phyloP scores from a whole-genome alignment of 2,888 invertebrate species.

The Plebejus anna region DNA sequence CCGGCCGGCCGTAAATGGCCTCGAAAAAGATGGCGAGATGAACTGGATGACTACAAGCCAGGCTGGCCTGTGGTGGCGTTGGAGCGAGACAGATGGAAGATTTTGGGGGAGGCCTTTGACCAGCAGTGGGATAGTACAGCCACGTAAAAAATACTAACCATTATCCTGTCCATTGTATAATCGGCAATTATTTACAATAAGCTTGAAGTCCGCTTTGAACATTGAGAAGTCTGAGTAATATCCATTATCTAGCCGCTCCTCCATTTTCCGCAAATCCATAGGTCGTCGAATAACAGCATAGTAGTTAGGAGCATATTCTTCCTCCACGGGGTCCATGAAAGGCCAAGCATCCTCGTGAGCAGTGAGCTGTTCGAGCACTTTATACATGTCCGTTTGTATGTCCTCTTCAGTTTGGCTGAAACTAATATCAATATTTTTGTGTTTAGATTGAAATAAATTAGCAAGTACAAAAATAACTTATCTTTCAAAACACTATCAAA shows the following conservation, averaged over 20 bases:
- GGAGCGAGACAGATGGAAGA: too few species aligned
- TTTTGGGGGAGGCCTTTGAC: too few species aligned
- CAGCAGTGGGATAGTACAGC: too few species aligned
- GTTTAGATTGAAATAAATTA: too few species aligned
- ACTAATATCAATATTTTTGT: slow-evolving; percentile 56
- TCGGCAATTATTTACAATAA: slow-evolving; percentile 95
- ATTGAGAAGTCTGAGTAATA: slow-evolving; percentile 88
- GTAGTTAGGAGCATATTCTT: slow-evolving; percentile 94
- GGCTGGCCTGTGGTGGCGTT: too few species aligned
- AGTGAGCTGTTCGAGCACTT: slow-evolving; percentile 92
- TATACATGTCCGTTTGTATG: slow-evolving; percentile 93
- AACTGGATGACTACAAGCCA: too few species aligned
- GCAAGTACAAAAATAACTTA: too few species aligned
- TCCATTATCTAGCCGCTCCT: slow-evolving; percentile 90
- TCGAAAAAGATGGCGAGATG: too few species aligned
- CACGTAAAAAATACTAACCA: slow-evolving; percentile 75
- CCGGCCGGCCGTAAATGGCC: too few species aligned
- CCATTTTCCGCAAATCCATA: slow-evolving; percentile 94
- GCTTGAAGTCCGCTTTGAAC: slow-evolving; percentile 92
- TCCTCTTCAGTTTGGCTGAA: slow-evolving; percentile 91
- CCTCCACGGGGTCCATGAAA: slow-evolving; percentile 95
- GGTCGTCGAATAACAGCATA: slow-evolving; percentile 87
- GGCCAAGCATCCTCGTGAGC: slow-evolving; percentile 97
- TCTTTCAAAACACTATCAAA: too few species aligned
- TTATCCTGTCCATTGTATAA: slow-evolving; percentile 96